Evolutionary conservation across 2,888 invertebrate species (phyloP), one percentile per base, ranked within the genome.

Genomic region (Apodemia duryi): DNA sequence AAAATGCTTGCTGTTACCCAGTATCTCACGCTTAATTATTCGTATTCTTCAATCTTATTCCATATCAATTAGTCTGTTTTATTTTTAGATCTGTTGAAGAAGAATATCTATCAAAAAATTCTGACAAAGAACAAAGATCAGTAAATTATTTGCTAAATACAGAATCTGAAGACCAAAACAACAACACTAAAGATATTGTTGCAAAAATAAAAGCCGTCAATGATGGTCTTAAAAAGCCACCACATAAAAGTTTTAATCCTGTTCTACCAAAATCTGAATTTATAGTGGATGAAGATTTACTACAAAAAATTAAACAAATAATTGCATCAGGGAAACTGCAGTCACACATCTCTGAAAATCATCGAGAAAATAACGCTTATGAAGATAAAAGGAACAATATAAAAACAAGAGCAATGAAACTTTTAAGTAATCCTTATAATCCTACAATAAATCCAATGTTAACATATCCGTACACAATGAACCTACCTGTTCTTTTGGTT

Each of bases 121-220:
- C 64, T 29, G 68, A 74, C 7, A 77, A 75, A 69, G 73, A 78
- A 64, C 79, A 83, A 64, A 77, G 78, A 70, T 78, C 85, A 61
- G 70, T 85, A 5, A 71, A 75, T 43, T 79, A 80, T 49, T 77
- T 80, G 71, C 72, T 77, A 70, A 75, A 76, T 29, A 69, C 75
- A 38, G 63, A 69, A 60, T 69, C 71, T 54, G 73, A 80, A 62
- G 67, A 72, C n/a, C 73, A 76, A 68, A 76, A 77, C 46, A 74
- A 74, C 2, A 75, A 72, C 46, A 81, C 84, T 6, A 78, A 74
- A 77, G 89, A 93, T 46, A 94, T 94, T 65, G 75, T 94, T 41
- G 87, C 92, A 52, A 93, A 93, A 81, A 94, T 94, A 68, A 89
- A 87, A 73, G 82, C 85, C 67, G 85, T 94, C 5, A 94, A 94